Evolutionary conservation across 2,888 invertebrate species (phyloP), one percentile per base, ranked within the genome.

Genomic region (Eretmocerus hayati): DNA sequence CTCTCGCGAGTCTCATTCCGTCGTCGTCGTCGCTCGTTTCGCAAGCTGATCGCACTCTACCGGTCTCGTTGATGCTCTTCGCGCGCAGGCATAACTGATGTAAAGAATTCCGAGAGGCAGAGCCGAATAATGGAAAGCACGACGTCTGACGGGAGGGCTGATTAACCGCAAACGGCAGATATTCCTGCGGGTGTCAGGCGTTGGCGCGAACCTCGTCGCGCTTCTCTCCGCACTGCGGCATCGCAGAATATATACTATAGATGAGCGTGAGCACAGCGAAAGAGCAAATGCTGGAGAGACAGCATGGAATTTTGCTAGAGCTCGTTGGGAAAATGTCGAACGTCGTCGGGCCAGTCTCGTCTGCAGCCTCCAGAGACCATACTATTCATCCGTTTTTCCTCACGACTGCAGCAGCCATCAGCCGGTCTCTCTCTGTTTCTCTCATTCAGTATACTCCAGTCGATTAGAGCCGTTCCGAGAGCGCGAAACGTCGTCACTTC

Each of bases 341-440:
- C 43, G 41, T 49, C 48, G 33, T 44, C 26, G 26, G 43, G 44
- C 42, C 42, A 40, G 46, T 50, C 46, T 50, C 35, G n/a, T n/a
- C n/a, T n/a, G n/a, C n/a, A n/a, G n/a, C n/a, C n/a, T n/a, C n/a
- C n/a, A n/a, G n/a, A n/a, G n/a, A n/a, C n/a, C n/a, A n/a, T n/a
- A 56, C 58, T 58, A 54, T 50, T 59, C 57, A 56, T 58, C 53
- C 50, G 52, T 56, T 48, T 56, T 54, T 53, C 53, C 50, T 46
- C 40, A 38, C 52, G n/a, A n/a, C n/a, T n/a, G n/a, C n/a, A n/a
- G n/a, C n/a, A n/a, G n/a, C n/a, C n/a, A n/a, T 53, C 48, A 51
- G 54, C 50, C 19, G 18, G 33, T 33, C 42, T 30, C 22, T 35
- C 48, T 47, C 43, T 36, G 32, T 42, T 30, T 53, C 41, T 49